phyloP scores from a whole-genome alignment of 2,888 invertebrate genomes.

The Plusia festucae region DNA sequence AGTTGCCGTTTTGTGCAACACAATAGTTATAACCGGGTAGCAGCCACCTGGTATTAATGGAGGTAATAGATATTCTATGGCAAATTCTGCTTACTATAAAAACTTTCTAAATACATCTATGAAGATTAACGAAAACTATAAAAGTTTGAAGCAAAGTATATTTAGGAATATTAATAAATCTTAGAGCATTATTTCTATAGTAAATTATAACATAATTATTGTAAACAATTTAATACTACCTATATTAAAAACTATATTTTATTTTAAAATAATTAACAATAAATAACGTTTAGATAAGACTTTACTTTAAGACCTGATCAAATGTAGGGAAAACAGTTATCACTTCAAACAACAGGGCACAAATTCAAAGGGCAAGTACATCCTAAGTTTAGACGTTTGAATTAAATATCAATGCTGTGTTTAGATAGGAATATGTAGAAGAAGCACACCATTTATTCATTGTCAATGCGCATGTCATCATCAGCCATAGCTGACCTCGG shows the following conservation, averaged over 20 bases:
- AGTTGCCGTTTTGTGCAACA: slow-evolving; percentile 87
- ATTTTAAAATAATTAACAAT: background rate
- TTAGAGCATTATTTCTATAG: slow-evolving; percentile 6
- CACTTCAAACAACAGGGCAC: too few relatives aligned
- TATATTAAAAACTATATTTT: slow-evolving; percentile 9
- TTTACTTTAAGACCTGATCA: too few relatives aligned
- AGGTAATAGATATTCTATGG: slow-evolving; percentile 68
- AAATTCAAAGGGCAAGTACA: too few relatives aligned
- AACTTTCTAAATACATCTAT: slow-evolving; percentile 2
- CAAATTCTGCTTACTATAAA: slow-evolving; percentile 41
- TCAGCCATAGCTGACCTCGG: slow-evolving; percentile 54
- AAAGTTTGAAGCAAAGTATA: background rate
- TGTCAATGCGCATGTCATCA: slow-evolving; percentile 69
- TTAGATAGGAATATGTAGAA: too few relatives aligned
- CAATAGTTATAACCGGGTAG: slow-evolving; percentile 79
- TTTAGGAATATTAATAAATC: slow-evolving; percentile 14
- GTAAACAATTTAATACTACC: background rate
- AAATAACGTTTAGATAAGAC: background rate
- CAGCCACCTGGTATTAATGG: slow-evolving; percentile 85
- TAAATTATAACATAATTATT: slow-evolving; percentile 4
- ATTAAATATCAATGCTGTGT: too few relatives aligned
- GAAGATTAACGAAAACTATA: slow-evolving; percentile 1
- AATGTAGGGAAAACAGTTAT: too few relatives aligned
- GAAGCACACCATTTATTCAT: slow-evolving; percentile 56
- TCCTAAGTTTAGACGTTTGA: too few relatives aligned